These are phyloP conservation scores for Malacosoma neustria DNA, from an alignment of 2,888 invertebrate genomes.

Conservation along the genomic window DNA sequence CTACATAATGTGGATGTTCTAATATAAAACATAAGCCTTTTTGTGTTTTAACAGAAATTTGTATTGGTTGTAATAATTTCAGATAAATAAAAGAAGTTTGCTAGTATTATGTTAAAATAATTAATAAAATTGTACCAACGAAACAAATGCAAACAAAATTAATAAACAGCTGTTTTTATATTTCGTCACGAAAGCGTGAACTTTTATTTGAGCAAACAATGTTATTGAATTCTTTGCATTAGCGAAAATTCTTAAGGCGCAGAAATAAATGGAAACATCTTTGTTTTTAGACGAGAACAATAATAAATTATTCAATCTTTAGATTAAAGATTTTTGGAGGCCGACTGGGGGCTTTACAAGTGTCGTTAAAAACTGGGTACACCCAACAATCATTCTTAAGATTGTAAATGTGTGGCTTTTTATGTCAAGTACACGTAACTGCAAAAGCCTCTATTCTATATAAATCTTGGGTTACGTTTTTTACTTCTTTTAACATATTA, in stretches of 20 bases:
- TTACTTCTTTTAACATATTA: no score
- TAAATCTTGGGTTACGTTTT: no score
- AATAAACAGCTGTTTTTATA: conserved; percentile 2
- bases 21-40: no score
- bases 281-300: conserved; percentile 12
- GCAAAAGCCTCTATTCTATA: no score
- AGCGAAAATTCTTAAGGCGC: conserved; percentile 8
- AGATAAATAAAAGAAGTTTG: no score
- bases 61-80: no score
- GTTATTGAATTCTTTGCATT: conserved; percentile 10
- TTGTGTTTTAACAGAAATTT: no score
- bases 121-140: no score
- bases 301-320: conserved; percentile 18
- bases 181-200: conserved; percentile 6
- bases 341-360: conserved; percentile 4
- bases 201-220: neutral
- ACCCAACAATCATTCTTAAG: neutral
- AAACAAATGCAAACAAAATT: neutral
- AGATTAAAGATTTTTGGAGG: conserved; percentile 9
- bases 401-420: no score
- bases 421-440: no score
- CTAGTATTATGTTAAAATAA: no score
- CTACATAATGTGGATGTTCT: no score
- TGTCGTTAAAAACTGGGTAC: neutral
- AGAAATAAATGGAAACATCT: conserved; percentile 7